phyloP scores from a whole-genome alignment of 2,113 vertebrate genomes.

The Myotis lucifugus region DNA sequence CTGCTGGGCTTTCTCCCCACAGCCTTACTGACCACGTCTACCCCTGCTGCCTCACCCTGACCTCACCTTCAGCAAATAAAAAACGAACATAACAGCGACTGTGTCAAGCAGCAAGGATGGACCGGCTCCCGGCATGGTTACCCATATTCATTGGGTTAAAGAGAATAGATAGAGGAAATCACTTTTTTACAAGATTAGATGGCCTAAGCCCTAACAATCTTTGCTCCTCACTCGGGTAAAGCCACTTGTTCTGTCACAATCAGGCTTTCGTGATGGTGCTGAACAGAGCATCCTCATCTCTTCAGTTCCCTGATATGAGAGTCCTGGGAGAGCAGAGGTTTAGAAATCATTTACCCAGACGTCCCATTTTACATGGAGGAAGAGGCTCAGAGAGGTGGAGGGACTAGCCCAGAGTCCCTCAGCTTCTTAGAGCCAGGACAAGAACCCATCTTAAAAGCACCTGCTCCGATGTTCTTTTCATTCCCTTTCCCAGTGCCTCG shows the following conservation, averaged over 20 bases:
- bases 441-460: not conserved
- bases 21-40: not conserved
- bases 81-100: not conserved
- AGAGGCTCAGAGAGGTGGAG: not conserved
- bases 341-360: not conserved
- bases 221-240: not conserved
- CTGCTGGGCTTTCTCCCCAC: not conserved
- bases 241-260: not conserved
- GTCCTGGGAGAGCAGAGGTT: conserved; percentile 14
- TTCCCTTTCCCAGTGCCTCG: not conserved
- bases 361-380: not conserved
- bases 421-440: not conserved
- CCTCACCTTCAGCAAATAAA: conserved; percentile 31
- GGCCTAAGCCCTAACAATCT: not conserved
- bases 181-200: not conserved
- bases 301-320: not conserved
- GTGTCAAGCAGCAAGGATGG: too few relatives aligned
- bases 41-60: not conserved
- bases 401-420: not conserved
- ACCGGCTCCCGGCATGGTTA: too few relatives aligned
- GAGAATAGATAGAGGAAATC: not conserved
- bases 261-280: not conserved
- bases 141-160: not conserved
- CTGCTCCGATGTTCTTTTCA: not conserved
- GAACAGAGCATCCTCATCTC: not conserved